Base-by-base conservation (phyloP, 2,113 vertebrate species). In the Paraplagusia blochii region DNA sequence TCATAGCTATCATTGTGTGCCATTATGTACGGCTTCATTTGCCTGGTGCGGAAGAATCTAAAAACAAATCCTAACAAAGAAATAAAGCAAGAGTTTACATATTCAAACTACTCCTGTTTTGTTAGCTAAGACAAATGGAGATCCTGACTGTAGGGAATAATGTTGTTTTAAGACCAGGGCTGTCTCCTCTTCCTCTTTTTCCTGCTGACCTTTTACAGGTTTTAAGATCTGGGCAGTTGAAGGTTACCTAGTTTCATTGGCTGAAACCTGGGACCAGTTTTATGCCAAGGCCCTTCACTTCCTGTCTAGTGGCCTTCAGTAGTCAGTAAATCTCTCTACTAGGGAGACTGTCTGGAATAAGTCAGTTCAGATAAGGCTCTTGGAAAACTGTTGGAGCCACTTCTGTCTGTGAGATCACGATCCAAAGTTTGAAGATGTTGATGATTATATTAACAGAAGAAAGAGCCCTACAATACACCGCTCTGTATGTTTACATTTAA, bases 151-250 rank as follows among this genome's bases (percentile, higher is more conserved):
- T 8, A 8, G 11, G n/a, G 13, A 39, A 64, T 51, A 45, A 68
- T 49, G 44, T 22, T 71, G 45, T 36, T 56, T 46, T 70, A 72
- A 74, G 66, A 44, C 60, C 47, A 49, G 10, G 3, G 58, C 52
- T 72, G 64, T 87, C 78, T 70, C 52, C 38, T 42, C 43, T 38
- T 12, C 61, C 17, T 72, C 17, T 35, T 16, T 56, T 7, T 70
- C 64, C 0, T 67, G 40, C 49, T 0, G 6, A 66, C 29, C 58
- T 38, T 69, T 68, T 11, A 14, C n/a, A 63, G 44, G 39, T 67
- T 11, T 12, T 18, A 63, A 44, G 39, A 5, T 49, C 13, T 5
- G 6, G 19, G 35, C 44, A 14, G 44, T 44, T 16, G 45, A 12
- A 9, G 42, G 56, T 65, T 1, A 53, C 57, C 40, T 62, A 18